A percentile compares a stretch with the other conserved stretches of the same genome.
Conservation (phyloP, 2,797 vertebrate species). For the Hyperoplus lanceolatus region DNA sequence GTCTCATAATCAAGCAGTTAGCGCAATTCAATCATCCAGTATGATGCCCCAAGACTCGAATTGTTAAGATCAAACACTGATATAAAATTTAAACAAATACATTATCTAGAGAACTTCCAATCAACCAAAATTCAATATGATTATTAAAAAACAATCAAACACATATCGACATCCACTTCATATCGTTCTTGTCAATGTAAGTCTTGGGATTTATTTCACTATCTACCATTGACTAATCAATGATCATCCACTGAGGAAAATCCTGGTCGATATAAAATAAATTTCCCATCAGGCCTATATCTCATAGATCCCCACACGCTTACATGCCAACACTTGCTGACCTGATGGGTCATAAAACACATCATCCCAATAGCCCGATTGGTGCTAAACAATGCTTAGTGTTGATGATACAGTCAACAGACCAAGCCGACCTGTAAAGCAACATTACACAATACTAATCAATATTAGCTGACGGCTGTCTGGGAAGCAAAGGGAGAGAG, state of each 20-base stretch:
- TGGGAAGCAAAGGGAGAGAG: constrained; percentile 6
- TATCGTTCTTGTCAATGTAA: background rate
- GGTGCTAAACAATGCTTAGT: constrained; percentile 40
- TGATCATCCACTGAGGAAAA: constrained; percentile 29
- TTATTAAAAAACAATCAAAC: background rate
- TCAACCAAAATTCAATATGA: constrained; percentile 2
- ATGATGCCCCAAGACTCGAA: background rate
- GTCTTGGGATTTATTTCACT: background rate
- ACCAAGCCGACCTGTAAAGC: constrained; percentile 38
- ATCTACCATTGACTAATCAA: constrained; percentile 22
- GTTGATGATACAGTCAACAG: constrained; percentile 41
- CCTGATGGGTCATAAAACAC: constrained; percentile 33
- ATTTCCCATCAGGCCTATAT: constrained; percentile 39
- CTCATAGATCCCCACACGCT: background rate
- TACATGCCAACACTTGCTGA: constrained; percentile 19
- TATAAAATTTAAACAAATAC: no score
- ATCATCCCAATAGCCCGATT: constrained; percentile 32
- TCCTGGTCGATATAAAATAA: constrained; percentile 29
- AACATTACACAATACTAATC: constrained; percentile 57
- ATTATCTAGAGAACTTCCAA: background rate
- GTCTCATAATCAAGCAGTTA: background rate
- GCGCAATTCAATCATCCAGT: background rate
- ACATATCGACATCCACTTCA: background rate
- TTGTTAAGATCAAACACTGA: background rate
- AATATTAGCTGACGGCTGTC: constrained; percentile 42